Evolutionary conservation across 2,797 vertebrate species (phyloP), one percentile per base, ranked within the genome.

Genomic region (Lindbergichthys nudifrons): DNA sequence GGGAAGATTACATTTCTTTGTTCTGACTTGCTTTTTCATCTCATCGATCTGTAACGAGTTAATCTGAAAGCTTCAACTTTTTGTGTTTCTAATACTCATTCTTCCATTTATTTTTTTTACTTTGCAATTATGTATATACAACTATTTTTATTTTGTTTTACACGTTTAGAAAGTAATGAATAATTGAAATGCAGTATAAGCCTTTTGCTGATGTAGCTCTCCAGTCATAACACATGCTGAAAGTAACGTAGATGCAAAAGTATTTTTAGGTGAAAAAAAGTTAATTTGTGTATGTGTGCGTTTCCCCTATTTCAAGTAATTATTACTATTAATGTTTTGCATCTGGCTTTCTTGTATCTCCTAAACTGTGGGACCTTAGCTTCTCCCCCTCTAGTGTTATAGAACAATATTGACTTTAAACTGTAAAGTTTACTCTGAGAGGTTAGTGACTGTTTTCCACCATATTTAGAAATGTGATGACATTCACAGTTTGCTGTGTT

Each of bases 131-230:
- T 93, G 91, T 90, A 92, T 87, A 91, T 90, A 89, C 74, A 66
- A 71, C 56, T 15, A 56, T 87, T 81, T 81, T 73, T 50, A 73
- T 75, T 66, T 80, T 76, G 26, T 92, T 85, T 81, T 83, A 85
- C 70, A 77, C 32, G 13, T 83, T 36, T 89, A 70, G 70, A 75
- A 81, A 81, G 41, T 74, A 83, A 81, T 65, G 72, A 89, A 83
- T 80, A 88, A 83, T 84, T 80, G 89, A 47, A 92, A 87, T 93
- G 87, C 93, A 95, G 93, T 95, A 92, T 94, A 94, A 88, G 81
- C 73, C 58, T 87, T 87, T 85, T 81, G 71, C 85, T 77, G 66
- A 75, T 79, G 51, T 88, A 89, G 80, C 60, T 80, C 78, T 74
- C 63, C 47, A 45, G 70, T 92, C 75, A 58, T 78, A 84, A 81